These are phyloP conservation scores for Anisognathus igniventris DNA, from an alignment of 2,797 vertebrate species.

Conservation along the genomic window DNA sequence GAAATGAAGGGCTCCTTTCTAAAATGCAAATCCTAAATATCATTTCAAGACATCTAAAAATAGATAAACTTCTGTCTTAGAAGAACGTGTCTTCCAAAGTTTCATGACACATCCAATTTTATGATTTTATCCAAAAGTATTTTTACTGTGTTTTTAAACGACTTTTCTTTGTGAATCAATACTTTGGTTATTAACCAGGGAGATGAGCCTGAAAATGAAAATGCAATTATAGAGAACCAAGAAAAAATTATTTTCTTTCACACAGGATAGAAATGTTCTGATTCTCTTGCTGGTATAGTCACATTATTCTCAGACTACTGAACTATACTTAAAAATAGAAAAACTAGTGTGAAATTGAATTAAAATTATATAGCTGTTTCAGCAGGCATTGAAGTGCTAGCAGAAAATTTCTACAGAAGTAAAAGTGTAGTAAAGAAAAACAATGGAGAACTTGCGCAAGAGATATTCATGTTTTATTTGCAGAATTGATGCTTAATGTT, in stretches of 20 bases:
- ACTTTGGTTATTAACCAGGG: neutral
- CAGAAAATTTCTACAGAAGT: neutral
- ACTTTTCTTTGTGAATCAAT: neutral
- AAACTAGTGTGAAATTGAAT: neutral
- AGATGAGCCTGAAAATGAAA: neutral
- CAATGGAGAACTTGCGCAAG: neutral
- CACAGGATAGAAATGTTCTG: neutral
- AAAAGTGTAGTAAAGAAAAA: neutral
- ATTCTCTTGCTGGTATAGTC: neutral
- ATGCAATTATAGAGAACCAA: neutral
- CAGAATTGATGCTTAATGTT: neutral
- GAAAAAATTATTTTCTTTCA: neutral
- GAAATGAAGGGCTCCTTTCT: neutral
- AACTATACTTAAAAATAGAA: neutral
- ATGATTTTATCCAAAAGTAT: neutral
- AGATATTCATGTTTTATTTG: neutral
- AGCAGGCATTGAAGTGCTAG: neutral
- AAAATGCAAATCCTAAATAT: neutral
- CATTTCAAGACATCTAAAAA: neutral
- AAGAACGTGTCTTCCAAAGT: neutral
- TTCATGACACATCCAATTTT: neutral
- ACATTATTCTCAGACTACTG: neutral
- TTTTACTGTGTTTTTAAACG: neutral
- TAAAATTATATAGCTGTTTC: neutral
- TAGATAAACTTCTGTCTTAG: neutral